Evolutionary conservation across 2,113 vertebrate species (phyloP), one percentile per base, ranked within the genome.

Genomic region (Nannobrachium achirus): DNA sequence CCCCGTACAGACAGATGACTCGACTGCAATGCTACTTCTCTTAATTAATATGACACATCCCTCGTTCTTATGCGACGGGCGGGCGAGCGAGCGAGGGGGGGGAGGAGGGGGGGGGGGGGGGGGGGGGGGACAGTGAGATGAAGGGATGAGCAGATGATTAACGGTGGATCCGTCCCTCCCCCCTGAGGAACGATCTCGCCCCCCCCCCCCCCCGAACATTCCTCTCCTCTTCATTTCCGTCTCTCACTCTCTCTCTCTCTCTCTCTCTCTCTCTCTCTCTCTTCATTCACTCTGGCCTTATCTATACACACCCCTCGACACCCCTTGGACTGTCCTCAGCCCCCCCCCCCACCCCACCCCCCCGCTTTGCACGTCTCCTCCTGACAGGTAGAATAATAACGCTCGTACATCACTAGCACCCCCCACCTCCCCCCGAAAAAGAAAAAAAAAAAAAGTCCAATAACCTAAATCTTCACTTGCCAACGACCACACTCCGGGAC

Each of bases 341-440:
- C 89, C 91, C 92, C 90, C 80, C 25, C 25, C 4, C 25, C 25
- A 2, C 25, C 25, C 25, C 4, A 25, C 25, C 4, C 25, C 25
- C 25, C 25, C 25, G 2, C 4, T 2, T 25, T 2, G 92, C 93
- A 88, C 95, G 91, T 92, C 93, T 81, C 79, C 91, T 96, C 79
- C 91, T 96, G 97, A 98, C 96, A 98, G 95, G 94, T 93, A 92
- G 94, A 97, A 97, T 98, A 98, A 98, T 99, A 96, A 96, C 81
- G 91, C 94, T 96, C 95, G 94, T 99, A 98, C 95, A 98, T 99
- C 96, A 98, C 95, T 95, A n/a, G n/a, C n/a, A 94, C 95, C 92
- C 95, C 92, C 93, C 85, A 89, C n/a, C n/a, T n/a, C n/a, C n/a
- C n/a, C n/a, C n/a, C n/a, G n/a, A n/a, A n/a, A n/a, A n/a, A n/a